Evolutionary conservation across 2,888 invertebrate species (phyloP), one percentile per base, ranked within the genome.

Genomic region (Ophonus ardosiacus): DNA sequence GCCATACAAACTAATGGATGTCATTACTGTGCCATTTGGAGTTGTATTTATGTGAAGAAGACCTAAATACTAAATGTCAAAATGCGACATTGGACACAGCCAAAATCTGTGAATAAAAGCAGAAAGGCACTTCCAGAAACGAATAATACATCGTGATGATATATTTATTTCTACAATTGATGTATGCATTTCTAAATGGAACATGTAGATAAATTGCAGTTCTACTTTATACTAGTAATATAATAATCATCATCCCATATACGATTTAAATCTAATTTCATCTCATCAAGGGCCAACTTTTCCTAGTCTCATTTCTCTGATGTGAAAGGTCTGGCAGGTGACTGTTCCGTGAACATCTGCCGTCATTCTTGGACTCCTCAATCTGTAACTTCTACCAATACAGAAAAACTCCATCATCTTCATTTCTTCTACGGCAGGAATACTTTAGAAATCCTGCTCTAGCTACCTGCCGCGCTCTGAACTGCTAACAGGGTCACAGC

Each of bases 401-500:
- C 31, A 31, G 0, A 31, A 5, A 40, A 18, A 18, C 17, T 13
- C 17, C 3, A 38, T 74, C 40, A 31, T 51, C 18, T 18, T 7
- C 71, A 43, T n/a, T n/a, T n/a, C n/a, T n/a, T n/a, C n/a, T n/a
- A n/a, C n/a, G n/a, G 18, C 40, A 17, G 18, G 8, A 13, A n/a
- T 0, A 18, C 10, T 74, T 74, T 40, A 7, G 43, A 8, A 74
- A 43, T 74, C 71, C 10, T 40, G 71, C 43, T 7, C 71, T 7
- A 10, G 80, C 80, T 80, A 80, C 80, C 80, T 80, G 80, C 63
- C 43, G 80, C 40, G 80, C 21, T 31, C 61, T 80, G 80, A 80
- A 80, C 80, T 17, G 80, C 80, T 61, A 80, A 80, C 31, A 80
- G 80, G 80, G 80, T 80, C 80, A 80, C 63, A 61, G 51, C 78